Base-by-base conservation (phyloP, 64 coral and sea anemone genomes). In the Orbicella faveolata region DNA sequence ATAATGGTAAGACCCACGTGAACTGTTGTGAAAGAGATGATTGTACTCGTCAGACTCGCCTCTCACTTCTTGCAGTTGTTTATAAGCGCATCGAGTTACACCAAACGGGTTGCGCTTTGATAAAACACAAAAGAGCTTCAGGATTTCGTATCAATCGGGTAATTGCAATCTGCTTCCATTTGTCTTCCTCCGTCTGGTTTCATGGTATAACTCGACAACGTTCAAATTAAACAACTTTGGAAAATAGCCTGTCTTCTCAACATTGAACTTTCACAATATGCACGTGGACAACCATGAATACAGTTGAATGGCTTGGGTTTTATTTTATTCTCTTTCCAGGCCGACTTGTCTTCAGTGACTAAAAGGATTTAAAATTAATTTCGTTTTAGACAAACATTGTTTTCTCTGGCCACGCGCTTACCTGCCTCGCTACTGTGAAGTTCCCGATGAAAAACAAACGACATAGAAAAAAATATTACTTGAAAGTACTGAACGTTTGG, bases 281-380 rank as follows among this genome's bases (percentile, higher is more conserved):
- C 77, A 79, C 77, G 77, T 79, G 77, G 2, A 30, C 21, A 21
- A 79, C 77, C 77, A 79, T 79, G 77, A 79, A 79, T 79, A 16
- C 52, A 57, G 8, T 61, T 70, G 51, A 79, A 59, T 79, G 52
- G 15, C 21, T 55, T 26, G 34, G 9, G 52, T 25, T 36, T 63
- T 81, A 10, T 34, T 63, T 63, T 81, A 14, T 81, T 63, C 52
- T 62, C 12, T 14, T 61, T 63, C 25, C 5, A 14, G 23, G 23
- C 30, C 2, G 51, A 55, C n/a, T 53, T 79, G 77, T 57, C 77
- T 33, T 25, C 21, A 5, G 48, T 59, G 23, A 79, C n/a, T 25
- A n/a, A 57, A 57, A 30, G 10, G 12, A 57, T 79, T 79, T 12
- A 61, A 79, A 79, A 79, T 79, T 79, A 79, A 79, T 79, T 79